Evolutionary conservation across 2,113 vertebrate species (phyloP), one percentile per base, ranked within the genome.

Genomic region (Corvus moneduloides): DNA sequence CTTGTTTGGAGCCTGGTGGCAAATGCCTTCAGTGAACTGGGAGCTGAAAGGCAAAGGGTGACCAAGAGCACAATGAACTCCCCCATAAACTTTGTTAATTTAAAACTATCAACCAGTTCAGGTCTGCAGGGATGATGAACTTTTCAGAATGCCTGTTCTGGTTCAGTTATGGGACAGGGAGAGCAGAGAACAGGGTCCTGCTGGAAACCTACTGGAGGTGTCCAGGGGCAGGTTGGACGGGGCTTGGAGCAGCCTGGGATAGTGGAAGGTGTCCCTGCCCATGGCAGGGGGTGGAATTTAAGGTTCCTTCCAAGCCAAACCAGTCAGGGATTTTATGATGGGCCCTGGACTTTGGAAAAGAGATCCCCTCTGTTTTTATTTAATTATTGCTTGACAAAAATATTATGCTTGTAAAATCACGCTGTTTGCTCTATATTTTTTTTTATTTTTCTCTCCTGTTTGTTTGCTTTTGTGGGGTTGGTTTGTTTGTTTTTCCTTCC

Each of bases 1-100:
- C 82, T 96, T 11, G 10, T 84, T 56, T 62, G 89, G 89, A 90
- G 62, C 84, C 69, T 23, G 62, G 35, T 92, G 85, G 82, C 81
- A 73, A 87, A 85, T 26, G 39, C 67, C 78, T 77, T 27, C 13
- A 9, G 87, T 71, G 88, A 49, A 1, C 35, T 2, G 1, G 68
- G 59, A 46, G 81, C 64, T 33, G 16, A 49, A 2, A 46, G 79
- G 68, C 39, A 52, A 23, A 63, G 83, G 69, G 35, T 41, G 69
- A 39, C 46, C 37, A 52, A 4, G 71, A 79, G 35, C 77, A 64
- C 51, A 22, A 16, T 54, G 49, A 85, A 24, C 63, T 86, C 88
- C 79, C 64, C 46, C 30, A 1, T 2, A 17, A 84, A 61, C n/a
- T 49, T 14, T 1, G 3, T 69, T 26, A 20, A 3, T 74, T 83